Evolutionary conservation across 2,113 vertebrate genomes (phyloP).

Genomic region (Plecotus auritus): DNA sequence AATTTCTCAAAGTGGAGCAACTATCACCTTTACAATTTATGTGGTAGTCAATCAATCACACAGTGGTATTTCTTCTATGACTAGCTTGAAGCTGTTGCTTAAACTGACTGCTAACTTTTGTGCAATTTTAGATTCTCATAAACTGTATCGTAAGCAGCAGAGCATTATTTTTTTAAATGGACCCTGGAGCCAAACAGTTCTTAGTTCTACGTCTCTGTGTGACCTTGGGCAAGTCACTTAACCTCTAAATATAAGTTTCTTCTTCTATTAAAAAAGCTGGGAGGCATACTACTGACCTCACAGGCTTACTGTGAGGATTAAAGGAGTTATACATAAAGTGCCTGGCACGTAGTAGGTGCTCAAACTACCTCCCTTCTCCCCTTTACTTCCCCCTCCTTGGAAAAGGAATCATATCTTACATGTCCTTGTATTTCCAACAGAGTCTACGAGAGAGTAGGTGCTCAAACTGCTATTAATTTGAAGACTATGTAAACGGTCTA

Average conservation of each 20-base stretch:
- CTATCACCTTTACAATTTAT: constrained; percentile 39
- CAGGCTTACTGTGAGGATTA: constrained; percentile 35
- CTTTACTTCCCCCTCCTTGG: constrained; percentile 66
- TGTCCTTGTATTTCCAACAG: constrained; percentile 77
- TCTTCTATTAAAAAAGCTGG: constrained; percentile 4
- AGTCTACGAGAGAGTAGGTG: constrained; percentile 78
- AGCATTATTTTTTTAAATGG: neutral
- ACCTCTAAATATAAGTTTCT: neutral
- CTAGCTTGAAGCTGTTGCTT: constrained; percentile 33
- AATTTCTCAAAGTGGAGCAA: constrained; percentile 28
- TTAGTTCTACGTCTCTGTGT: constrained; percentile 39
- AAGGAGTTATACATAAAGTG: constrained; percentile 47
- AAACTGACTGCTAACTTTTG: constrained; percentile 33
- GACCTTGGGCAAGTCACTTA: constrained; percentile 40
- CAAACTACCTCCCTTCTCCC: constrained; percentile 68
- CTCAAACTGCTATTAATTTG: constrained; percentile 78
- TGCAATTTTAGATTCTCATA: constrained; percentile 38
- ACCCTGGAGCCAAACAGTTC: constrained; percentile 15
- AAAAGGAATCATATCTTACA: constrained; percentile 76
- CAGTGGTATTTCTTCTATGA: constrained; percentile 1
- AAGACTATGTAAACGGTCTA: constrained; percentile 77
- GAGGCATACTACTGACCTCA: constrained; percentile 10
- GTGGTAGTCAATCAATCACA: neutral
- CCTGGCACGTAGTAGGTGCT: constrained; percentile 71
- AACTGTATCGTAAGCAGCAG: constrained; percentile 8